Conservation (phyloP, 2,888 invertebrate species). For the Ectobius pallidus region DNA sequence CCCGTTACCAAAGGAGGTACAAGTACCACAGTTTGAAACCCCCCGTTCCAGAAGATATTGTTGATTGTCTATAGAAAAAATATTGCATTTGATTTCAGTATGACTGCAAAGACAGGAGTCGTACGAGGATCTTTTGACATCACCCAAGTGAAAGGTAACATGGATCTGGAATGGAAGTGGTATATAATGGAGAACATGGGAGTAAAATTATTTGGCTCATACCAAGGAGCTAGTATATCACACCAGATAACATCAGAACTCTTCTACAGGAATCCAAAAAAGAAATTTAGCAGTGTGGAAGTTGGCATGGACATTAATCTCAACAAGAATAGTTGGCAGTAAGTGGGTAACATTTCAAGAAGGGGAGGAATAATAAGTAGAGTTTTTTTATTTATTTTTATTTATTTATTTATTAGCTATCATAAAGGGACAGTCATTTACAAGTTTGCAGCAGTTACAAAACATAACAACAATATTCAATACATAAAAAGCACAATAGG, state of each 20-base stretch:
- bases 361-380: no score
- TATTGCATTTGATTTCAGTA: no score
- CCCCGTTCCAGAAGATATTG: no score
- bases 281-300: constrained; percentile 57
- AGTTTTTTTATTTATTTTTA: no score
- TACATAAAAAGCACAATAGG: no score
- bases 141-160: constrained; percentile 56
- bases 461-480: no score
- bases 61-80: no score
- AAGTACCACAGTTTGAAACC: no score
- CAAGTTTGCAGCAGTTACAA: no score
- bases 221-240: constrained; percentile 52
- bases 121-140: constrained; percentile 55
- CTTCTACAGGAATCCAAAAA: constrained; percentile 62
- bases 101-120: constrained; percentile 48
- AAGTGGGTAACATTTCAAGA: constrained; percentile 37
- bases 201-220: constrained; percentile 56
- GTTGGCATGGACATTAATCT: constrained; percentile 63
- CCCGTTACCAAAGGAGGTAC: no score
- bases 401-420: no score
- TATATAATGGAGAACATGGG: constrained; percentile 60
- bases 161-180: constrained; percentile 61
- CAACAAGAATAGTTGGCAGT: constrained; percentile 60
- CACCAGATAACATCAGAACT: constrained; percentile 57
- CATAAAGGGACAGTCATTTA: no score